Conservation (phyloP, 2,888 invertebrate genomes). For the Auanema freiburgensis region DNA sequence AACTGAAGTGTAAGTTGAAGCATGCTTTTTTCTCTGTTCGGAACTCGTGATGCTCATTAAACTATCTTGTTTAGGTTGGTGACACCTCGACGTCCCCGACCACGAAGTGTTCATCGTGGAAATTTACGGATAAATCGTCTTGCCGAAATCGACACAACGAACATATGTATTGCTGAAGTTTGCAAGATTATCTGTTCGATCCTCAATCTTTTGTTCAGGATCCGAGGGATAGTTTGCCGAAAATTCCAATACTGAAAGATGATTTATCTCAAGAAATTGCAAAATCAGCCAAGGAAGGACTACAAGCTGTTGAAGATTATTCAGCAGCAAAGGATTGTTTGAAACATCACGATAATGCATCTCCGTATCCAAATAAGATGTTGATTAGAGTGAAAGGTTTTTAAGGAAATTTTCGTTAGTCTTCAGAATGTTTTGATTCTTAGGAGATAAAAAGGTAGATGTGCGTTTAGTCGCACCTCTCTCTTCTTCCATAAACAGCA, state of each 20-base stretch:
- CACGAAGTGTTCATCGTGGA: constrained; percentile 18
- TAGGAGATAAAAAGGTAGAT: constrained; percentile 40
- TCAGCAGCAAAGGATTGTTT: constrained; percentile 27
- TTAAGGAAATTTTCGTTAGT: neutral
- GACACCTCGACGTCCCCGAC: neutral
- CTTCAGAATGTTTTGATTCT: neutral
- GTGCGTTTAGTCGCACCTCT: constrained; percentile 48
- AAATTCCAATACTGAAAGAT: constrained; percentile 13
- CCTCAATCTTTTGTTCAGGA: constrained; percentile 8
- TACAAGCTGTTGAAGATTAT: constrained; percentile 28
- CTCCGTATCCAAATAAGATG: constrained; percentile 51
- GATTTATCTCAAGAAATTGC: constrained; percentile 19
- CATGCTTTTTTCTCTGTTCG: neutral
- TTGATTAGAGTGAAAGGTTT: constrained; percentile 48
- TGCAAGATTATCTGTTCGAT: neutral
- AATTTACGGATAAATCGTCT: constrained; percentile 23
- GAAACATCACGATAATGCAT: constrained; percentile 33
- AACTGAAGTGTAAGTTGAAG: constrained; percentile 18
- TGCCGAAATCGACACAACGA: constrained; percentile 11
- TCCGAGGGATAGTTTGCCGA: constrained; percentile 15
- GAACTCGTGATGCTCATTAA: neutral
- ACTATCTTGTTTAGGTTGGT: neutral
- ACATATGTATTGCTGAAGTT: constrained; percentile 10
- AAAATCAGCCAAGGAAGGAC: constrained; percentile 18
- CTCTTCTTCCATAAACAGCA: constrained; percentile 31